These are phyloP conservation scores for Spisula subtruncata DNA, from an alignment of 2,888 invertebrate species.

Conservation along the genomic window DNA sequence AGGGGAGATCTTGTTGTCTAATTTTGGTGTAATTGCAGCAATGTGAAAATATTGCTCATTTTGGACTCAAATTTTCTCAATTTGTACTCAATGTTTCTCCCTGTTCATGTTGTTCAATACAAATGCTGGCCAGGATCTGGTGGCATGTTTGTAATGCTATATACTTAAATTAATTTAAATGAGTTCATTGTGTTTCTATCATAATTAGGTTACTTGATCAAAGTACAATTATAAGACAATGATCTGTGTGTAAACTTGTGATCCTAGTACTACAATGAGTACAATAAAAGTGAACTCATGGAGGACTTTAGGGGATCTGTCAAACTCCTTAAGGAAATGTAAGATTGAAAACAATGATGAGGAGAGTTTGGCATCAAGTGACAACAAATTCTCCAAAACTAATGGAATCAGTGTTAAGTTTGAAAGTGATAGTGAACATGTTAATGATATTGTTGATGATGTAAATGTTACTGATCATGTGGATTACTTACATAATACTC, in stretches of 20 bases:
- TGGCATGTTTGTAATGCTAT: not conserved
- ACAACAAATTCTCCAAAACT: not conserved
- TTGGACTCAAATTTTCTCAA: not conserved
- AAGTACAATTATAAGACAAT: not conserved
- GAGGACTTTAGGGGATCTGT: constrained; percentile 60
- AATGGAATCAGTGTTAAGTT: not conserved
- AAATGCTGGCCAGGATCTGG: not conserved
- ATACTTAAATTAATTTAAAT: too few species aligned
- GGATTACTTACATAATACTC: not conserved
- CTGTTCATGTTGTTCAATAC: not conserved
- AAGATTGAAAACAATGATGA: constrained; percentile 13
- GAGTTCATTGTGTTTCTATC: not conserved
- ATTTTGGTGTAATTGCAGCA: not conserved
- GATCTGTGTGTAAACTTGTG: not conserved
- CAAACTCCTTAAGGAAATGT: constrained; percentile 29
- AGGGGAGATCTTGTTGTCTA: not conserved
- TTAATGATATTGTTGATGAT: not conserved
- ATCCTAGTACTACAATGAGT: constrained; percentile 7
- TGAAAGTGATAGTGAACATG: not conserved
- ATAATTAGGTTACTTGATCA: not conserved
- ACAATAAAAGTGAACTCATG: constrained; percentile 55
- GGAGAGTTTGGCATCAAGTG: not conserved
- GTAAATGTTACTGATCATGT: constrained; percentile 12
- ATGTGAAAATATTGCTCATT: not conserved
- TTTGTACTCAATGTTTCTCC: not conserved